A percentile compares a stretch with the other conserved stretches of the same genome.
These are phyloP conservation scores for Dasyprocta punctata DNA, from an alignment of 2,113 vertebrate genomes.

Conservation along the genomic window DNA sequence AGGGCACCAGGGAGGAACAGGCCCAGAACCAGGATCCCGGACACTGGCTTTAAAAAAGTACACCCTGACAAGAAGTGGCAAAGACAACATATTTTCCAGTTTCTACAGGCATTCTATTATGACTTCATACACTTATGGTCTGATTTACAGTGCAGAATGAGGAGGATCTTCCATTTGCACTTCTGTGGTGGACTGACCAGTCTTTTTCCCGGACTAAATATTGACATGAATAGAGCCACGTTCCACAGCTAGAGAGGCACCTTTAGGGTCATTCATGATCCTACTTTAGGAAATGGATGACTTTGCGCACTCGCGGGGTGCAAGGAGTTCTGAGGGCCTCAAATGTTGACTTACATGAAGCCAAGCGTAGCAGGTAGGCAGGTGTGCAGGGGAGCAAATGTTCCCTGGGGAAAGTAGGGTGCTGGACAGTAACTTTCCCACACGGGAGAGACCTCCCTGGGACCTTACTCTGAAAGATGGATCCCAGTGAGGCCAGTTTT, in stretches of 20 bases:
- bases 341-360: accelerated
- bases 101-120: neutral
- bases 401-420: accelerated
- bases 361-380: too few species aligned
- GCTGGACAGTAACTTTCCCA: accelerated
- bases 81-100: neutral
- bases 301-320: accelerated
- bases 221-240: neutral
- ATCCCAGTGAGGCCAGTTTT: accelerated
- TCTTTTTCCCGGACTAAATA: neutral
- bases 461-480: neutral
- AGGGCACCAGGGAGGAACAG: neutral
- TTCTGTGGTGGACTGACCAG: neutral
- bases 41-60: neutral
- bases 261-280: accelerated
- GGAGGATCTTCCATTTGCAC: neutral
- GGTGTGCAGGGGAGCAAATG: too few species aligned
- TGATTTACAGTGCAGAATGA: neutral
- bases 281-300: neutral
- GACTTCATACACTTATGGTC: accelerated
- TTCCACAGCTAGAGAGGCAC: neutral
- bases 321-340: accelerated
- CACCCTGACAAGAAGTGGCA: neutral
- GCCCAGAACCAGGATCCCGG: neutral
- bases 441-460: too few species aligned